Base-by-base conservation (phyloP, 1,140 invertebrate species). In the Probaryconus sp. region DNA sequence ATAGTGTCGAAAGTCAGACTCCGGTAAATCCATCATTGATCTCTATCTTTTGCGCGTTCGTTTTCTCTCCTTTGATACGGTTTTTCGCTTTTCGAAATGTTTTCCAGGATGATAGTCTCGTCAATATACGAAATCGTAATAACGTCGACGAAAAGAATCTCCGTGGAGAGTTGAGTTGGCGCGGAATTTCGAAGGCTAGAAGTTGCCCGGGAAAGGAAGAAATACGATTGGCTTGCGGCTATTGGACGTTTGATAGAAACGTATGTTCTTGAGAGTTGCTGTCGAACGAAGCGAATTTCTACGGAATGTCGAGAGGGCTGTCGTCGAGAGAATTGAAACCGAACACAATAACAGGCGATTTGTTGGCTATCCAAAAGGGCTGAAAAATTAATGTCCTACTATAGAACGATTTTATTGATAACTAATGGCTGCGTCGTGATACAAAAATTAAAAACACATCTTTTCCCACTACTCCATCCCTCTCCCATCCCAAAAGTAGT, bases 141-240 rank as follows among this genome's bases (percentile, higher is more conserved):
- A 64, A 53, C 48, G 60, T 53, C 40, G 35, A 63, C 45, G 33
- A 45, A 16, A 24, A 20, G 31, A 40, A 47, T 28, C 47, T 45
- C 48, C 48, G 40, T 53, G 20, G 38, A 63, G 61, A 55, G 30
- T 65, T 55, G 61, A 55, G 30, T 65, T 55, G 48, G 48, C 40
- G 42, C 37, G 42, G 24, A 48, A 60, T 60, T n/a, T 33, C 55
- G 55, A 61, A 16, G 37, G 55, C 51, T 56, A 63, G 45, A 63
- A 73, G 48, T 67, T 67, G 61, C 28, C 17, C 17, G 33, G 35
- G 35, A n/a, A n/a, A n/a, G n/a, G n/a, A 60, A 79, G 68, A 72
- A 69, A 69, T 73, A 75, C 71, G 75, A 75, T 72, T 58, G 51
- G 51, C 64, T 71, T 40, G 65, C 61, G 64, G 70, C 67, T 65